phyloP scores from a whole-genome alignment of 2,888 invertebrate genomes.

The Cyrtodaria siliqua region DNA sequence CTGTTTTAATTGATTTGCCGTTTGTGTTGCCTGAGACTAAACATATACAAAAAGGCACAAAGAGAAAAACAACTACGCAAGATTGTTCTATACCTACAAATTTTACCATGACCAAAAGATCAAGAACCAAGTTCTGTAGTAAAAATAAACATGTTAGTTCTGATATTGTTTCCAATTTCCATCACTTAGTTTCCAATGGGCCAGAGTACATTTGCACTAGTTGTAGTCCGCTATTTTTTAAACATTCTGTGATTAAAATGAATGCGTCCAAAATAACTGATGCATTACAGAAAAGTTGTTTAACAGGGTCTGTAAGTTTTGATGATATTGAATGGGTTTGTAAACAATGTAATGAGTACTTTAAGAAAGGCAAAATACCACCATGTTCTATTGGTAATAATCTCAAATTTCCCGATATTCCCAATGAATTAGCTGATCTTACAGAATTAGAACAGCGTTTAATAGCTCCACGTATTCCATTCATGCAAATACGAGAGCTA shows the following conservation, averaged over 20 bases:
- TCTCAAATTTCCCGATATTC: conserved; percentile 34
- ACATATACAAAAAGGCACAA: no score
- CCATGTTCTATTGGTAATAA: conserved; percentile 38
- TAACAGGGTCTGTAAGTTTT: background rate
- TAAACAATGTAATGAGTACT: conserved; percentile 20
- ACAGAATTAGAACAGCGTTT: conserved; percentile 80
- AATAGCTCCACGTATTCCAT: conserved; percentile 80
- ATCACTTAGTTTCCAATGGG: conserved; percentile 3
- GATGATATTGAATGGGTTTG: conserved; percentile 34
- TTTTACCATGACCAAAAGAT: no score
- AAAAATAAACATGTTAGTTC: no score
- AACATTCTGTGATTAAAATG: conserved; percentile 20
- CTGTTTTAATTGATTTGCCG: conserved; percentile 3
- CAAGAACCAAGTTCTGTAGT: no score
- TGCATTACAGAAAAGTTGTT: background rate
- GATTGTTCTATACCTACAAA: no score
- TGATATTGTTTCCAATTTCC: conserved; percentile 18
- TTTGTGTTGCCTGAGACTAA: no score
- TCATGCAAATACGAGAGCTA: conserved; percentile 83
- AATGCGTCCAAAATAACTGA: background rate
- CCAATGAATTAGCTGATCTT: conserved; percentile 29
- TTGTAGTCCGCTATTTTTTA: conserved; percentile 26
- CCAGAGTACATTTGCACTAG: conserved; percentile 29
- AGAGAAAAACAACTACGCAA: no score
- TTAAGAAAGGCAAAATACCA: conserved; percentile 36